These are phyloP conservation scores for Chloromyia formosa DNA, from an alignment of 2,888 invertebrate genomes.

Conservation along the genomic window DNA sequence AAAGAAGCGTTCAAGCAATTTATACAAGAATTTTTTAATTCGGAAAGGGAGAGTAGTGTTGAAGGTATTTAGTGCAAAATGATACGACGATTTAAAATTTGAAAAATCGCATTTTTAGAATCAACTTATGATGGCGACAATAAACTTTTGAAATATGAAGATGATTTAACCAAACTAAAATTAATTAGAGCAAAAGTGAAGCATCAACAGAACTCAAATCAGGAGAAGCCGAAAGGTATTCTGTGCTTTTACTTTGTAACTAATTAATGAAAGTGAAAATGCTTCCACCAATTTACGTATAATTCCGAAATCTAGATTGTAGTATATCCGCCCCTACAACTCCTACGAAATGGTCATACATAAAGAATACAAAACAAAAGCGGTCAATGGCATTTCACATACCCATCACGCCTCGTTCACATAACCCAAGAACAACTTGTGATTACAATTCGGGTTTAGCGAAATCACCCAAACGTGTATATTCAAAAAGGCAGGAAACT, in stretches of 20 bases:
- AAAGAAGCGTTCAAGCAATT: conserved; percentile 23
- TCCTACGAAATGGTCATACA: background rate
- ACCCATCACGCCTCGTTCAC: background rate
- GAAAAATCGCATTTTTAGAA: background rate
- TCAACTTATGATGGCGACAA: background rate
- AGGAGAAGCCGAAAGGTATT: too few relatives aligned
- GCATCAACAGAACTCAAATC: too few relatives aligned
- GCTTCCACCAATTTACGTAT: too few relatives aligned
- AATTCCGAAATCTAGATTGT: too few relatives aligned
- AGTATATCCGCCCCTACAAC: background rate
- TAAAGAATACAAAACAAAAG: background rate
- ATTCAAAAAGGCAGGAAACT: background rate
- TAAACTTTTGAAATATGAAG: background rate
- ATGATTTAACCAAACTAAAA: background rate
- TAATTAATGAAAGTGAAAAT: too few relatives aligned
- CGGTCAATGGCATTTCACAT: background rate
- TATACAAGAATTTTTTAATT: conserved; percentile 38
- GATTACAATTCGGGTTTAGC: background rate
- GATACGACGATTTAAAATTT: background rate
- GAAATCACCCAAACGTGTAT: background rate
- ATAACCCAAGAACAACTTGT: background rate
- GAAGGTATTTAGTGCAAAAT: conserved; percentile 17
- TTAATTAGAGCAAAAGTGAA: too few relatives aligned
- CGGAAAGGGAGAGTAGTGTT: background rate
- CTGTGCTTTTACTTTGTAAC: too few relatives aligned